Evolutionary conservation across 2,797 vertebrate species (phyloP).

Genomic region (Staurois parvus): DNA sequence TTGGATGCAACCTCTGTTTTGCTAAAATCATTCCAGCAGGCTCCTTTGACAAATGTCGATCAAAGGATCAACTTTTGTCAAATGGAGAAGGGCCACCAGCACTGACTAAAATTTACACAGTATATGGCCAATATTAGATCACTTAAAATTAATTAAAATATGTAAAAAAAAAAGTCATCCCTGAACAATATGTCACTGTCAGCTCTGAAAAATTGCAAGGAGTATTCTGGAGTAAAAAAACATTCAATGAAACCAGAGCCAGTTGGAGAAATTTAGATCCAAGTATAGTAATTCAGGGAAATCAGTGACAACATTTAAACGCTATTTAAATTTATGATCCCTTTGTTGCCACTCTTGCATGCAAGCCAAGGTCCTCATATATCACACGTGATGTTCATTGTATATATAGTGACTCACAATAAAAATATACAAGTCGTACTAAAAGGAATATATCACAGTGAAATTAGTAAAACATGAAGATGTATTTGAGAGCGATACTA

Average conservation of each 20-base stretch:
- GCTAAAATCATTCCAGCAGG: no score
- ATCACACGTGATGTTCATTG: constrained; percentile 42
- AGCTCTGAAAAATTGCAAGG: constrained; percentile 36
- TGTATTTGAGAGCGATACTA: constrained; percentile 24
- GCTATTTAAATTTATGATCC: constrained; percentile 54
- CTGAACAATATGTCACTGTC: constrained; percentile 46
- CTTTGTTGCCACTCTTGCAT: constrained; percentile 46
- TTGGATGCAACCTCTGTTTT: no score
- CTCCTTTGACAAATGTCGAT: no score
- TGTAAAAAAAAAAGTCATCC: constrained; percentile 31
- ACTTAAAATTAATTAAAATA: constrained; percentile 41
- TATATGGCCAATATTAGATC: background rate
- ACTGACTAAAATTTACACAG: no score
- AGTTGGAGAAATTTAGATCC: constrained; percentile 45
- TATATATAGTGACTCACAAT: constrained; percentile 44
- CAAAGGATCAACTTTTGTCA: no score
- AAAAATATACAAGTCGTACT: constrained; percentile 40
- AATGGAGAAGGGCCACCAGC: no score
- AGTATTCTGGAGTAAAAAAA: constrained; percentile 49
- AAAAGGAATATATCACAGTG: constrained; percentile 31
- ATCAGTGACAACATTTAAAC: constrained; percentile 57
- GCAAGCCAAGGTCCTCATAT: constrained; percentile 52
- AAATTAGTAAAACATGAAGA: constrained; percentile 49
- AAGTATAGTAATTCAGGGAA: constrained; percentile 58
- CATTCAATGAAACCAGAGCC: constrained; percentile 43